Percentiles rank a stretch among this genome's conserved stretches.
phyloP scores from a whole-genome alignment of 2,888 invertebrate genomes.

The Thyatira batis region DNA sequence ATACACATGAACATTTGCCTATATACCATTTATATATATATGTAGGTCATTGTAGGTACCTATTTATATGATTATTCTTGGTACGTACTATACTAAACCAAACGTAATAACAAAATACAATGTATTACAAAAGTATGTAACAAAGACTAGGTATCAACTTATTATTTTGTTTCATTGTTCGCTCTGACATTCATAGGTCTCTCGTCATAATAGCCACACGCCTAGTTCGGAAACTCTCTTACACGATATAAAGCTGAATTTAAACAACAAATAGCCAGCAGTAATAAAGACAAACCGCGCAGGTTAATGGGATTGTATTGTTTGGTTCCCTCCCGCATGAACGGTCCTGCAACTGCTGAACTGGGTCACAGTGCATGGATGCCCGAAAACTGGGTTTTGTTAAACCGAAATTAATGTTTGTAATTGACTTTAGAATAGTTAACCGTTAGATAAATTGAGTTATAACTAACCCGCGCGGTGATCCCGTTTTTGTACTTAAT shows the following conservation, averaged over 20 bases:
- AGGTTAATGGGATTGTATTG: constrained; percentile 51
- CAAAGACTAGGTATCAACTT: too few species aligned
- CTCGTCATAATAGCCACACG: not conserved
- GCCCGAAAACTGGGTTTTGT: constrained; percentile 12
- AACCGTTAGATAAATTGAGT: constrained; percentile 35
- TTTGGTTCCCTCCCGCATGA: constrained; percentile 43
- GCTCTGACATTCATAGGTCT: not conserved
- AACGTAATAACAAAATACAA: too few species aligned
- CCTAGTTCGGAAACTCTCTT: constrained; percentile 3
- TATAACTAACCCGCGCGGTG: constrained; percentile 22
- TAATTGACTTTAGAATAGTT: constrained; percentile 40
- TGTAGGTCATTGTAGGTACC: too few species aligned
- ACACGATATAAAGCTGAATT: constrained; percentile 4
- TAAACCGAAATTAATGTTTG: constrained; percentile 39
- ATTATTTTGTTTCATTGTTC: not conserved
- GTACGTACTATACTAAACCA: too few species aligned
- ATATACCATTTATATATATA: too few species aligned
- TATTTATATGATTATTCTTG: too few species aligned
- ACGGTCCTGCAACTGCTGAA: constrained; percentile 8
- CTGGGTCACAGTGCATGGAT: constrained; percentile 29
- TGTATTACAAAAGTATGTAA: too few species aligned
- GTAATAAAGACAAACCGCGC: constrained; percentile 51
- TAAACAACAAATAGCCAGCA: constrained; percentile 31
- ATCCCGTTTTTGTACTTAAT: not conserved
- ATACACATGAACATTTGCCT: too few species aligned